Percentiles rank a stretch among this genome's conserved stretches.
Evolutionary conservation across 2,888 invertebrate genomes (phyloP).

Genomic region (Seira sanloemensis): DNA sequence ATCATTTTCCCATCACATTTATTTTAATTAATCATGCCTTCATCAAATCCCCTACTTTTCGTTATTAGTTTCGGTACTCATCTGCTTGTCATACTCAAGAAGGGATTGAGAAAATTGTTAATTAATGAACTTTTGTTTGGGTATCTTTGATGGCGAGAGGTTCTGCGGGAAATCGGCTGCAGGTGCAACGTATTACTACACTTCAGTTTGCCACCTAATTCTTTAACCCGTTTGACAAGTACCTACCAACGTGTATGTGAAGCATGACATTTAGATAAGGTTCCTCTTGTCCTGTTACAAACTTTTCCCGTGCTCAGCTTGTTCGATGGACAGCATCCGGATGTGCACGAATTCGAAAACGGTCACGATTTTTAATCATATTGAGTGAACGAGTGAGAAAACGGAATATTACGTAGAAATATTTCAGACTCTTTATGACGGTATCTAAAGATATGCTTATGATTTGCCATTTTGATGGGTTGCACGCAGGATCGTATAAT

Average conservation of each 20-base stretch:
- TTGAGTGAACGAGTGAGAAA: no score
- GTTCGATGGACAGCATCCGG: conserved; percentile 9
- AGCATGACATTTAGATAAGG: neutral
- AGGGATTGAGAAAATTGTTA: neutral
- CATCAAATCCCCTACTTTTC: neutral
- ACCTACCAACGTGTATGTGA: neutral
- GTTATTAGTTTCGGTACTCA: conserved; percentile 29
- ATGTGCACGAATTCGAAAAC: conserved; percentile 29
- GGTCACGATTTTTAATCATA: conserved; percentile 50
- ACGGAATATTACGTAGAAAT: no score
- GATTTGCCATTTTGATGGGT: no score
- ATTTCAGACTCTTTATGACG: no score
- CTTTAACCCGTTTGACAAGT: neutral
- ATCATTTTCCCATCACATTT: neutral
- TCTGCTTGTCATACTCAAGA: conserved; percentile 15
- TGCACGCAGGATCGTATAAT: no score
- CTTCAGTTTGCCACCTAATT: neutral
- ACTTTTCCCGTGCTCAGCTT: no score
- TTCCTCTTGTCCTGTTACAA: no score
- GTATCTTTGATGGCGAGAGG: neutral
- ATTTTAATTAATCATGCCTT: conserved; percentile 29
- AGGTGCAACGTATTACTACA: no score
- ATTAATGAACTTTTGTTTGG: conserved; percentile 21
- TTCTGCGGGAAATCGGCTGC: neutral
- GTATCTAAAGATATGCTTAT: no score